phyloP scores from a whole-genome alignment of 2,113 vertebrate genomes.

The Cyprinus carpio region DNA sequence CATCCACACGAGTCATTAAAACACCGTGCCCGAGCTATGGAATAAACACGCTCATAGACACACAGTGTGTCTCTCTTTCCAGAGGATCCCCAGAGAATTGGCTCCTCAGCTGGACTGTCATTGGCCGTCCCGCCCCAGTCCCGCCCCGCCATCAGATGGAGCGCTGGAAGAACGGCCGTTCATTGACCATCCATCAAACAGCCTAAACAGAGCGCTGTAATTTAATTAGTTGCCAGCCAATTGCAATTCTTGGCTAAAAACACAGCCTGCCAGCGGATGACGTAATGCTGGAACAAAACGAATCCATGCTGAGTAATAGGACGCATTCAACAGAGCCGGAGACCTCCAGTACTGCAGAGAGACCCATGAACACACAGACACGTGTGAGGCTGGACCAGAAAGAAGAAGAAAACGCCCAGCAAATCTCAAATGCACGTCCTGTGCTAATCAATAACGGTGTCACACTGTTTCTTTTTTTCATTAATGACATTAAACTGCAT shows the following conservation, averaged over 20 bases:
- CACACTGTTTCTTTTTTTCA: not conserved
- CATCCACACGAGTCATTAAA: not conserved
- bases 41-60: not conserved
- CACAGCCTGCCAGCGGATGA: constrained; percentile 74
- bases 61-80: constrained; percentile 5
- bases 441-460: constrained; percentile 56
- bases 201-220: constrained; percentile 72
- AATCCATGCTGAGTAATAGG: constrained; percentile 76
- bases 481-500: not conserved
- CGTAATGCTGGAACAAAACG: constrained; percentile 70
- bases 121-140: constrained; percentile 47
- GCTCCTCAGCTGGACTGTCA: constrained; percentile 43
- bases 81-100: constrained; percentile 1
- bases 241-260: constrained; percentile 74
- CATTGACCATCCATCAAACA: constrained; percentile 59
- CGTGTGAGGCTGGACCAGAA: constrained; percentile 20
- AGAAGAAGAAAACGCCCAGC: not conserved
- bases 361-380: constrained; percentile 65
- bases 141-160: constrained; percentile 44
- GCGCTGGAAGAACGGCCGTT: constrained; percentile 12
- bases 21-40: not conserved
- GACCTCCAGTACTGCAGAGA: constrained; percentile 53
- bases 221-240: constrained; percentile 71
- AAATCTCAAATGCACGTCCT: not conserved
- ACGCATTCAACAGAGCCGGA: constrained; percentile 70